Percentiles rank a stretch among this genome's conserved stretches.
Evolutionary conservation across 2,888 invertebrate genomes (phyloP).

Genomic region (Sclerodermus sp.): DNA sequence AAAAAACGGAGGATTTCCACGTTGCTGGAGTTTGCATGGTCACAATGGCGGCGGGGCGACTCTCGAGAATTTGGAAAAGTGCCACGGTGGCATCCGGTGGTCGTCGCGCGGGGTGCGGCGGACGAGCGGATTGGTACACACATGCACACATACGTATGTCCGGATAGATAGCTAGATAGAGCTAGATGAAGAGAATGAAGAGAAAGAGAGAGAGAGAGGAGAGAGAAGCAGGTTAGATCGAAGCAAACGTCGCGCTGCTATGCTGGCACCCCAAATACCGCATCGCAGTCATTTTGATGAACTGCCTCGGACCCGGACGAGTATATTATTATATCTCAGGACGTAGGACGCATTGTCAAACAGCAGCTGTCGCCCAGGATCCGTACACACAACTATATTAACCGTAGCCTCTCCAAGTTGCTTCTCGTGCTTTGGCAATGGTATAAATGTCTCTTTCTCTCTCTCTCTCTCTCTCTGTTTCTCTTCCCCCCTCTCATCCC

Average conservation of each 20-base stretch:
- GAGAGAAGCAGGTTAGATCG: no score
- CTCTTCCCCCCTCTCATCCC: no score
- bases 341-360: constrained; percentile 49
- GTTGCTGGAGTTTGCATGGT: background rate
- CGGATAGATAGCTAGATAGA: no score
- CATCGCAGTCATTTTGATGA: constrained; percentile 50
- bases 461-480: no score
- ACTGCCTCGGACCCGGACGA: constrained; percentile 45
- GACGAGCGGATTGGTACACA: background rate
- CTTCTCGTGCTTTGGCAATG: no score
- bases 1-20: background rate
- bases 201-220: constrained; percentile 1
- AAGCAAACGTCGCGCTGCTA: constrained; percentile 13
- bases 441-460: no score
- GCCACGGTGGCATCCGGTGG: constrained; percentile 2
- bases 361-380: constrained; percentile 43
- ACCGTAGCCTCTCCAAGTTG: constrained; percentile 21
- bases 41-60: background rate
- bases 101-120: background rate
- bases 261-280: constrained; percentile 31
- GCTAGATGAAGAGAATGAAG: background rate
- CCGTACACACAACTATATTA: constrained; percentile 47
- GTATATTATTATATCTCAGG: constrained; percentile 51
- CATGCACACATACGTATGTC: background rate
- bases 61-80: constrained; percentile 3